A percentile compares a stretch with the other conserved stretches of the same genome.
Conservation (phyloP, 2,888 invertebrate genomes). For the Cheilosia urbana region DNA sequence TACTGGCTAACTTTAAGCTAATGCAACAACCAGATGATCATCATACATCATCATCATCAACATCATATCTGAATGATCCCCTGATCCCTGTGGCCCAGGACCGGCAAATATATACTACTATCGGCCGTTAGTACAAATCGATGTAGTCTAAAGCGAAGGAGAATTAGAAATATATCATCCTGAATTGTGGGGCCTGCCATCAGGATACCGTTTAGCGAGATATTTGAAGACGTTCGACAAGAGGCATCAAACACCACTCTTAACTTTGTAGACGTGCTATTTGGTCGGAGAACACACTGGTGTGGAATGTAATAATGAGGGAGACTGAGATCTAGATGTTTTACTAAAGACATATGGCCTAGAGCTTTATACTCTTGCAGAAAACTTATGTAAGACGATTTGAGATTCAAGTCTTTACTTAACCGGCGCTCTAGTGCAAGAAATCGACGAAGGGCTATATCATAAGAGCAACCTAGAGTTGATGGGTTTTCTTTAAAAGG, state of each 20-base stretch:
- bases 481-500: slow-evolving; percentile 5
- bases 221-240: slow-evolving; percentile 41
- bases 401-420: neutral
- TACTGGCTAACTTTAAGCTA: too few relatives aligned
- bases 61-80: too few relatives aligned
- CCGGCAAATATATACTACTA: too few relatives aligned
- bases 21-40: too few relatives aligned
- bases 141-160: slow-evolving; percentile 53
- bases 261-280: slow-evolving; percentile 52
- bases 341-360: neutral
- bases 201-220: slow-evolving; percentile 64
- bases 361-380: neutral
- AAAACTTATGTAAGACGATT: neutral
- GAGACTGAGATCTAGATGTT: neutral
- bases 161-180: slow-evolving; percentile 35
- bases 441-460: too few relatives aligned
- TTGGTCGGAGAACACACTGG: slow-evolving; percentile 17
- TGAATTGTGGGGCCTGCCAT: slow-evolving; percentile 66
- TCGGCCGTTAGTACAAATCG: slow-evolving; percentile 12
- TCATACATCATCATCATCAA: too few relatives aligned
- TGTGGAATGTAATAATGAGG: slow-evolving; percentile 8
- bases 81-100: too few relatives aligned
- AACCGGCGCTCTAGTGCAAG: slow-evolving; percentile 2
- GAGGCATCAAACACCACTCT: slow-evolving; percentile 10
- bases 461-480: neutral